phyloP scores from a whole-genome alignment of 2,797 vertebrate species.

The Apogon talboti region DNA sequence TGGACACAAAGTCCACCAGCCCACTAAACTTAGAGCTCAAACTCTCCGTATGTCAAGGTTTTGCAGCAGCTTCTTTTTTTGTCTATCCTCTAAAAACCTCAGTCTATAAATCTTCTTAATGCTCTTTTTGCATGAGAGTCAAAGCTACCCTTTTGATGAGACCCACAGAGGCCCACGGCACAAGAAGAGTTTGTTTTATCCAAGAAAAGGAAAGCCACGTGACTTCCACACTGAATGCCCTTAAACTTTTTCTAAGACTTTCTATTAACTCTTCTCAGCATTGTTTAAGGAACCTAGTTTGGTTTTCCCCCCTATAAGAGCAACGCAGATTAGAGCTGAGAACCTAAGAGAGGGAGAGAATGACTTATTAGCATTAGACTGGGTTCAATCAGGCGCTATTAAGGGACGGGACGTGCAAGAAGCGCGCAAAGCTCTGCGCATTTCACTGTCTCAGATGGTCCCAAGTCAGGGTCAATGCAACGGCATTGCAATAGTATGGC shows the following conservation, averaged over 20 bases:
- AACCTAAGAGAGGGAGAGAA: slow-evolving; percentile 42
- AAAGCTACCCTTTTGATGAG: slow-evolving; percentile 38
- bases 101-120: slow-evolving; percentile 22
- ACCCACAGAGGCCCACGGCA: slow-evolving; percentile 1
- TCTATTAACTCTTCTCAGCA: slow-evolving; percentile 74
- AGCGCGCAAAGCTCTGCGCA: slow-evolving; percentile 40
- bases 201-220: slow-evolving; percentile 61
- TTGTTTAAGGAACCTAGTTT: slow-evolving; percentile 73
- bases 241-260: slow-evolving; percentile 52
- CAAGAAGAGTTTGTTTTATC: slow-evolving; percentile 59
- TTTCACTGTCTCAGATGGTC: slow-evolving; percentile 10
- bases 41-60: background rate
- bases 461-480: background rate
- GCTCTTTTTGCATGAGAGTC: slow-evolving; percentile 32
- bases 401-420: slow-evolving; percentile 68
- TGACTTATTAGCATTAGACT: slow-evolving; percentile 78
- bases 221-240: slow-evolving; percentile 56
- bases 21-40: background rate
- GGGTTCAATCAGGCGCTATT: slow-evolving; percentile 67
- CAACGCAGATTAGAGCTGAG: slow-evolving; percentile 56
- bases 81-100: slow-evolving; percentile 14
- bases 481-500: background rate
- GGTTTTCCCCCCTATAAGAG: slow-evolving; percentile 61
- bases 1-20: slow-evolving; percentile 2
- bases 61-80: slow-evolving; percentile 13